These are phyloP conservation scores for Mellilla xanthometata DNA, from an alignment of 2,888 invertebrate species.

Conservation along the genomic window DNA sequence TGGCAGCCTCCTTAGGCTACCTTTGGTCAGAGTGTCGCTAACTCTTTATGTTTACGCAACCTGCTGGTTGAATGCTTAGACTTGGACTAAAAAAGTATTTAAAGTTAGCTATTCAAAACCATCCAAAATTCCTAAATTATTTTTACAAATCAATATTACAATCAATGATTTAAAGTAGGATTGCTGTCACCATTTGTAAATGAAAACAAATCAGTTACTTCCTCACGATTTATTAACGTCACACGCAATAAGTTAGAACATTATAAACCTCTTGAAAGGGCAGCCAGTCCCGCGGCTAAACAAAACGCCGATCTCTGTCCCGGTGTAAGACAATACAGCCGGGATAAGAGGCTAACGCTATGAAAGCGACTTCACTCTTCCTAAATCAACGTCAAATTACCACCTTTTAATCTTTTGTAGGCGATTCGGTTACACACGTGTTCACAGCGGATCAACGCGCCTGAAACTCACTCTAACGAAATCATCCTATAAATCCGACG, in stretches of 20 bases:
- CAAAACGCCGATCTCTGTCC: conserved; percentile 48
- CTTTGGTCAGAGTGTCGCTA: too few species aligned
- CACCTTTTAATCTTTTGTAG: conserved; percentile 78
- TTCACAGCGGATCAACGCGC: conserved; percentile 54
- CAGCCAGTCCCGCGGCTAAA: conserved; percentile 43
- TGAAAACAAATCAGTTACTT: conserved; percentile 35
- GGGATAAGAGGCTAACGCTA: conserved; percentile 73
- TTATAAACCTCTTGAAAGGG: conserved; percentile 50
- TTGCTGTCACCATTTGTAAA: conserved; percentile 31
- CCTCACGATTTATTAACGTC: conserved; percentile 52
- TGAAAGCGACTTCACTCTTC: conserved; percentile 62
- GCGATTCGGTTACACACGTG: conserved; percentile 78
- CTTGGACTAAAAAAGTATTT: too few species aligned
- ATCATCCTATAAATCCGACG: conserved; percentile 71
- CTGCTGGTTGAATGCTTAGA: too few species aligned
- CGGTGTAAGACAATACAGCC: conserved; percentile 29
- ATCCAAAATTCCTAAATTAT: too few species aligned
- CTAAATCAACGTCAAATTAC: conserved; percentile 82
- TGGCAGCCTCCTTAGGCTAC: too few species aligned
- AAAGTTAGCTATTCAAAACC: too few species aligned
- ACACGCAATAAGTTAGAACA: conserved; percentile 58
- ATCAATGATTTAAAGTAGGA: conserved; percentile 8
- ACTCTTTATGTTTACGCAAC: too few species aligned
- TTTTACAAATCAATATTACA: too few species aligned
- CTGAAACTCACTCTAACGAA: conserved; percentile 59